Conservation (phyloP, 2,888 invertebrate genomes). For the Troides aeacus region DNA sequence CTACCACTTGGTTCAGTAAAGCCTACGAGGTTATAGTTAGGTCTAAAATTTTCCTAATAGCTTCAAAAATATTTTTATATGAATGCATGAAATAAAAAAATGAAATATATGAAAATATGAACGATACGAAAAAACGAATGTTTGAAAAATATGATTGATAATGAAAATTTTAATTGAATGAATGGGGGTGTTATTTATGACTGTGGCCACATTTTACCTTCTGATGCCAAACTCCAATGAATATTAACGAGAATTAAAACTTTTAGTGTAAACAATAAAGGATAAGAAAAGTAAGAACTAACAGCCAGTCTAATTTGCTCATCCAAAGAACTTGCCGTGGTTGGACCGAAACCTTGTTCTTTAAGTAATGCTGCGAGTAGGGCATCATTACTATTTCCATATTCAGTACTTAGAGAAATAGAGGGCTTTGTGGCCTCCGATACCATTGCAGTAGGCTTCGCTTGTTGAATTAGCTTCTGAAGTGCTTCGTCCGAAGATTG, state of each 20-base stretch:
- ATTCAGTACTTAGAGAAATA: slow-evolving; percentile 73
- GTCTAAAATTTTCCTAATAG: slow-evolving; percentile 42
- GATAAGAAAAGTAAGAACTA: slow-evolving; percentile 49
- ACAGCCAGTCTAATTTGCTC: slow-evolving; percentile 80
- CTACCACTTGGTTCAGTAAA: slow-evolving; percentile 80
- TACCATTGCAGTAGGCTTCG: slow-evolving; percentile 60
- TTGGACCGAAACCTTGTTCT: slow-evolving; percentile 86
- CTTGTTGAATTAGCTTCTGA: slow-evolving; percentile 62
- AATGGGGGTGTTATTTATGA: slow-evolving; percentile 26
- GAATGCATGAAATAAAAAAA: slow-evolving; percentile 25
- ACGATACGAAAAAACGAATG: slow-evolving; percentile 5
- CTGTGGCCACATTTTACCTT: slow-evolving; percentile 18
- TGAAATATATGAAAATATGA: slow-evolving; percentile 26
- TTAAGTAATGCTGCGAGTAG: slow-evolving; percentile 85
- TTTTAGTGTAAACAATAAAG: slow-evolving; percentile 1
- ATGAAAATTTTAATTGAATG: slow-evolving; percentile 14
- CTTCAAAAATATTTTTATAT: slow-evolving; percentile 25
- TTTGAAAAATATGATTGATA: slow-evolving; percentile 7
- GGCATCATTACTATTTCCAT: slow-evolving; percentile 84
- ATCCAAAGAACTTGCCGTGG: slow-evolving; percentile 82
- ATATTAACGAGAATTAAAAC: slow-evolving; percentile 1
- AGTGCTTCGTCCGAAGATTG: slow-evolving; percentile 72
- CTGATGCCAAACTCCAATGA: slow-evolving; percentile 8
- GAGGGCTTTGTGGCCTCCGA: slow-evolving; percentile 69
- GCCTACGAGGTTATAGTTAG: slow-evolving; percentile 74